Base-by-base conservation (phyloP, 1,140 invertebrate genomes). In the Diorhabda elongata region DNA sequence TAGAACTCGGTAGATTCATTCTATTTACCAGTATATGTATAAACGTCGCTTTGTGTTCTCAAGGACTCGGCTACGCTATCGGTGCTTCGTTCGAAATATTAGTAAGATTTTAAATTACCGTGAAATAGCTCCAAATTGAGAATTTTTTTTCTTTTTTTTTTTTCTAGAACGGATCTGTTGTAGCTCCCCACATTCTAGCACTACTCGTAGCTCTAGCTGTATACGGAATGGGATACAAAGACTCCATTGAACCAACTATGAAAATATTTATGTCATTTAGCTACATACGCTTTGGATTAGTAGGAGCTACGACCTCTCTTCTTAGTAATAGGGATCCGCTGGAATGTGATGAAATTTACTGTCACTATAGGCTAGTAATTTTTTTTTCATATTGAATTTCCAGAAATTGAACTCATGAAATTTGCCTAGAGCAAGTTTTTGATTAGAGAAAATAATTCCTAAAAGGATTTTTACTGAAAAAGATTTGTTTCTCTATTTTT, bases 221-320 rank as follows among this genome's bases (percentile, higher is more conserved):
- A 4, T 82, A 83, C 61, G 82, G 82, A 43, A 82, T 83, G 79
- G 82, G 81, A 3, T 82, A 80, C 67, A 79, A 79, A 11, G 61
- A 67, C 58, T 61, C 57, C 3, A 77, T 82, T 80, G 84, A 86
- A 11, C 78, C 81, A 0, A 83, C 86, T 63, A 84, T 88, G 74
- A 80, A 84, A 68, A 83, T 84, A 72, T 71, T 89, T 3, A 86
- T 87, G 67, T 83, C 84, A 70, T 70, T 84, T 6, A 87, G 85
- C 7, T 89, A 86, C 72, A 76, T 88, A 26, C 80, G 87, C 73
- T 87, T 84, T 73, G 82, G 83, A 4, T 81, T 88, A 69, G 86
- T 88, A 62, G 81, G 85, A 5, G 77, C 84, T 3, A 76, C 86
- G 8, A 81, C 83, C 43, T 79, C 84, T 2, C 78, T 89, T 9